Base-by-base conservation (phyloP, 2,113 vertebrate species). In the Antechinus flavipes region DNA sequence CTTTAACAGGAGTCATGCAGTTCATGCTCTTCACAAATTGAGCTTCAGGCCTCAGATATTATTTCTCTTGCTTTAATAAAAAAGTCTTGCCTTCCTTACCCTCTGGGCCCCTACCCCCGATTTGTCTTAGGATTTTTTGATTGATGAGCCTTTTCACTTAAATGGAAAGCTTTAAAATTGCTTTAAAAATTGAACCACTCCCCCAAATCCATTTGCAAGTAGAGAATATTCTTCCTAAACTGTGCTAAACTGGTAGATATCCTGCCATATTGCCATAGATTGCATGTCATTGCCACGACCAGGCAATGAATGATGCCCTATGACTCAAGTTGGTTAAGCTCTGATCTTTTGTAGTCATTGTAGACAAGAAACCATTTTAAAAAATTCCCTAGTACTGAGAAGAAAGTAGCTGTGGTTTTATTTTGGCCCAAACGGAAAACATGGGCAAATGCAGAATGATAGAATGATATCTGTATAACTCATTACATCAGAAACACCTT, bases 41-140 rank as follows among this genome's bases (percentile, higher is more conserved):
- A 98, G 91, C 95, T 97, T 98, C 26, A 6, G 96, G 93, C 35
- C 54, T 93, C 90, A 97, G 94, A 93, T 97, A 97, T 94, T 91
- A 97, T 91, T 97, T 98, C 90, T 94, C 93, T 91, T 95, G 24
- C 94, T 97, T 98, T 98, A 98, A 95, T 97, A 96, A 98, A 97
- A 96, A 95, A 94, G 22, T 12, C 7, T 91, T 46, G n/a, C 56
- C 61, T 46, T n/a, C 76, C 61, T 95, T 95, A 84, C n/a, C 68
- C 68, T 84, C 68, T 84, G 68, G 68, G n/a, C n/a, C 68, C n/a
- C n/a, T 84, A 23, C 23, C 5, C 42, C 50, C 49, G 22, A 94
- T 89, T 25, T 97, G 92, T 89, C 84, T 98, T 96, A 52, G 47
- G 47, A 92, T 96, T 95, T 95, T 96, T 42, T 91, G 90, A 97